Conservation (phyloP, 2,888 invertebrate genomes). For the Apotomis turbidana region DNA sequence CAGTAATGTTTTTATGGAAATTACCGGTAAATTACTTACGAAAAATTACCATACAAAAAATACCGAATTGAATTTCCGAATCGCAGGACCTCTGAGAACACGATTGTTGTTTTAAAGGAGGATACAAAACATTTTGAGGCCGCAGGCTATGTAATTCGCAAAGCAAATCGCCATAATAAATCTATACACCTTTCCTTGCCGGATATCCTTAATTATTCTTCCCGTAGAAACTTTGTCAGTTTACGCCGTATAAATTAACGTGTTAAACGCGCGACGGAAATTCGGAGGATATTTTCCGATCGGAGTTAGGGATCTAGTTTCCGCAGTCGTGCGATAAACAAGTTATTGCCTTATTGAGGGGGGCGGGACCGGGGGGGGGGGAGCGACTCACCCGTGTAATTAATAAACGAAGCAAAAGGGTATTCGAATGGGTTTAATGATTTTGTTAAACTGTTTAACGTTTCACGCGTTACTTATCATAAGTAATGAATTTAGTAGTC, state of each 20-base stretch:
- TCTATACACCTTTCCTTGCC: constrained; percentile 44
- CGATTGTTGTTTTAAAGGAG: not conserved
- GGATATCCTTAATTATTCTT: constrained; percentile 49
- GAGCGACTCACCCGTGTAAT: constrained; percentile 68
- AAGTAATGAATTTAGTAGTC: constrained; percentile 10
- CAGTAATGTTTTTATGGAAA: too few species aligned
- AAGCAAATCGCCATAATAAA: constrained; percentile 43
- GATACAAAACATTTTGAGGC: constrained; percentile 14
- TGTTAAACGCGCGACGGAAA: constrained; percentile 59
- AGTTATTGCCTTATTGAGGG: constrained; percentile 61
- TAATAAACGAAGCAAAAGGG: constrained; percentile 72
- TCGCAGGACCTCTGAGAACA: not conserved
- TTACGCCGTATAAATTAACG: constrained; percentile 47
- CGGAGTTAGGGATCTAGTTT: constrained; percentile 74
- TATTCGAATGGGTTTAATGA: constrained; percentile 67
- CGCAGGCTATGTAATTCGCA: constrained; percentile 14
- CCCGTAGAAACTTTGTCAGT: constrained; percentile 46
- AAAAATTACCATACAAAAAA: too few species aligned
- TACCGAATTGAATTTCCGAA: too few species aligned
- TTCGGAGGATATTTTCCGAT: constrained; percentile 72
- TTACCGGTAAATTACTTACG: too few species aligned
- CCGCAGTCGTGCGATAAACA: constrained; percentile 75
- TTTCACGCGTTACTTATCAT: constrained; percentile 19
- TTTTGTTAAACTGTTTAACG: constrained; percentile 59
- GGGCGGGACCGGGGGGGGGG: constrained; percentile 49